Evolutionary conservation across 2,797 vertebrate genomes (phyloP).

Genomic region (Tragelaphus oryx): DNA sequence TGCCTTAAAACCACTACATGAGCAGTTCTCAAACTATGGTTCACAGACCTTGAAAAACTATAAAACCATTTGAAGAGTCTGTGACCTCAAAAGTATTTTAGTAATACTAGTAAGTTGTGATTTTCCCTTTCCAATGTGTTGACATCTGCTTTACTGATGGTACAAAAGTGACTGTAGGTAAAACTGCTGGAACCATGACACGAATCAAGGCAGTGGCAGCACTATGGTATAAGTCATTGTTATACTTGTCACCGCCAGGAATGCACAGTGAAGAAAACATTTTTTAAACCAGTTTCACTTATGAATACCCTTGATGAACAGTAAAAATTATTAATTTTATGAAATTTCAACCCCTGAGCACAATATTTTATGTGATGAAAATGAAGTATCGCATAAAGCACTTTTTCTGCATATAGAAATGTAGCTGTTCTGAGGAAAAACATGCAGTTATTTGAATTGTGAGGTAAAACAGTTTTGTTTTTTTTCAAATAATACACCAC

Average conservation of each 20-base stretch:
- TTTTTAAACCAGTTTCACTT: background rate
- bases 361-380: background rate
- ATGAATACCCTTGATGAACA: background rate
- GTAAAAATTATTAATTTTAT: constrained; percentile 12
- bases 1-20: background rate
- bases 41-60: background rate
- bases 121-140: background rate
- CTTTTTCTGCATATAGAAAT: background rate
- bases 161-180: background rate
- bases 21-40: background rate
- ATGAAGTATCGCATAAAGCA: background rate
- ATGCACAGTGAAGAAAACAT: background rate
- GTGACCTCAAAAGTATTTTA: background rate
- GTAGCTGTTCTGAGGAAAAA: background rate
- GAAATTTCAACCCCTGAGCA: background rate
- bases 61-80: constrained; percentile 6
- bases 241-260: background rate
- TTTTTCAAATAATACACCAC: background rate
- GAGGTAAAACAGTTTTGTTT: background rate
- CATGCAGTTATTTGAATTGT: background rate
- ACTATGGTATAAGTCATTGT: background rate
- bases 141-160: background rate
- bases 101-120: background rate
- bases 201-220: background rate
- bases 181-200: background rate